Base-by-base conservation (phyloP, 2,797 vertebrate species). In the Epinephelus awoara region DNA sequence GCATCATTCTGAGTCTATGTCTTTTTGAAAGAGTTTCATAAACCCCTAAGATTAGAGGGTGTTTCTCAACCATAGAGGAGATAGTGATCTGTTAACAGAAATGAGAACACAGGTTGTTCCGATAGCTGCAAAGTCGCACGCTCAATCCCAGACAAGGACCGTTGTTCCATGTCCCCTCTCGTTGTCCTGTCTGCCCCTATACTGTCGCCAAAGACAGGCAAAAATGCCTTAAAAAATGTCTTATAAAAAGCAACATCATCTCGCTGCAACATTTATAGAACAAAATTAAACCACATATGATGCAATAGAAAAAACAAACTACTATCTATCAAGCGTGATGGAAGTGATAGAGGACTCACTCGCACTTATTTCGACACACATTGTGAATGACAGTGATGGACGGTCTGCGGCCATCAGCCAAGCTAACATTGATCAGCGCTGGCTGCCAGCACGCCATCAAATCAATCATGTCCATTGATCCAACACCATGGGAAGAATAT, bases 391-490 rank as follows among this genome's bases (percentile, higher is more conserved):
- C 89, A 87, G 87, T 89, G 93, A 94, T 91, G 85, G 85, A 90
- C 66, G 62, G 74, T 83, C 79, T 27, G 80, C 23, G 52, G 87
- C 90, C 76, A 68, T 91, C 92, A 84, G 78, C 84, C 88, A 70
- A 76, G 88, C 82, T n/a, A 71, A 76, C 87, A 94, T 94, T 93
- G 92, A 95, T 94, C 93, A 91, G 87, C 62, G 68, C 76, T 21
- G 83, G 88, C 91, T 92, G 89, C 86, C 92, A 90, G 82, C 77
- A 67, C 56, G 64, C 80, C 83, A 54, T 83, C 83, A 73, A 85
- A 93, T 94, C 93, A 89, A 92, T 95, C 90, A 90, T 54, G 79
- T 73, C 38, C 58, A 94, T 93, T 83, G 92, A 94, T 94, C 83
- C 50, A 8, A 72, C 86, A 75, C 70, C 85, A 80, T n/a, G 29